Conservation (phyloP, 2,113 vertebrate genomes). For the Rhynchomys soricoides region DNA sequence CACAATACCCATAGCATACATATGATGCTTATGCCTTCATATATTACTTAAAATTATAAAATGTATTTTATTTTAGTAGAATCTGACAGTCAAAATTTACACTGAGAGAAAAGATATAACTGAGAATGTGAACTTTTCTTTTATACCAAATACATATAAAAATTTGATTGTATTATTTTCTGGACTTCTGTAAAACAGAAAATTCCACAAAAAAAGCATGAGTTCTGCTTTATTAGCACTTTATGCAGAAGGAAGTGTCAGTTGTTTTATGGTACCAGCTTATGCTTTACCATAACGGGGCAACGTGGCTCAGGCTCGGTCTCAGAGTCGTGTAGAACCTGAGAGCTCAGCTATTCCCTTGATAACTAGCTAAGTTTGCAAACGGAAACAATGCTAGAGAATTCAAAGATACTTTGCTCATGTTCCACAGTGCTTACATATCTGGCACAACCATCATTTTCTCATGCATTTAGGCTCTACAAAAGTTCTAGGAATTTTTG, state of each 20-base stretch:
- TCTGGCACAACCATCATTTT: accelerated
- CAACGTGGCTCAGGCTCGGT: neutral
- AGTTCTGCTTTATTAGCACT: neutral
- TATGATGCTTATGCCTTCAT: neutral
- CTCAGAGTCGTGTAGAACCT: neutral
- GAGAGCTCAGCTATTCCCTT: neutral
- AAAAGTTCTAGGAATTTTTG: neutral
- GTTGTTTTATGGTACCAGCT: neutral
- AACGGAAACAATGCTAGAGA: neutral
- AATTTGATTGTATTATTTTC: neutral
- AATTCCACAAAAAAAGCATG: neutral
- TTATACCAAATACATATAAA: neutral
- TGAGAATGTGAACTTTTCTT: neutral
- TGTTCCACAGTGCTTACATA: neutral
- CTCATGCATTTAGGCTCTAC: neutral
- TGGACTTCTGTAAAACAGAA: neutral
- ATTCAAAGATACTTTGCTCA: neutral
- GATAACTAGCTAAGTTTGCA: neutral
- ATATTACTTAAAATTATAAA: neutral
- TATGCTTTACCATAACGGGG: neutral
- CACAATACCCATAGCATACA: neutral
- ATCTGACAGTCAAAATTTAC: neutral
- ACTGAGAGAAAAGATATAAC: neutral
- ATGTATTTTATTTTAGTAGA: neutral
- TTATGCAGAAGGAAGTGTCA: neutral